Conservation (phyloP, 2,113 vertebrate genomes). For the Scytalopus superciliaris region DNA sequence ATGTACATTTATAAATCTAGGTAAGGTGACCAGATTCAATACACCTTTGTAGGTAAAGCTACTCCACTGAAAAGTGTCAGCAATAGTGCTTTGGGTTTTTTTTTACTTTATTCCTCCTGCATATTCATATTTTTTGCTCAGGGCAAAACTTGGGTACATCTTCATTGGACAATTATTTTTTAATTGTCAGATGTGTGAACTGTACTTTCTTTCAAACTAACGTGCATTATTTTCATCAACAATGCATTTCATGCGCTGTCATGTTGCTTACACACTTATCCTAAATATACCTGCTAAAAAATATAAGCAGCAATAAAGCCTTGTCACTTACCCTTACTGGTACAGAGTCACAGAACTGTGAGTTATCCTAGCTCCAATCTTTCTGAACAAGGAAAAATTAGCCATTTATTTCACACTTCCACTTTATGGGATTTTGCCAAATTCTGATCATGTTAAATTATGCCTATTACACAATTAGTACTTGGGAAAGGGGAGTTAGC, state of each 20-base stretch:
- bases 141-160: not conserved
- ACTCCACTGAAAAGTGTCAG: not conserved
- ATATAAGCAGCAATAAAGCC: not conserved
- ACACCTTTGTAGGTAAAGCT: not conserved
- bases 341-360: not conserved
- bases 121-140: not conserved
- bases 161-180: not conserved
- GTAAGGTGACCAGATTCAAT: not conserved
- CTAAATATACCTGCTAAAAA: not conserved
- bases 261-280: not conserved
- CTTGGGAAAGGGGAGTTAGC: not conserved
- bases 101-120: not conserved
- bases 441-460: not conserved
- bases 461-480: not conserved
- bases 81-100: not conserved
- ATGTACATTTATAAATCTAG: not conserved
- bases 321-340: not conserved
- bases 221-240: not conserved
- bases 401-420: not conserved
- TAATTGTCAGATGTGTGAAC: not conserved
- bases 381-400: not conserved
- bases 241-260: not conserved
- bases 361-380: not conserved
- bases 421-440: not conserved
- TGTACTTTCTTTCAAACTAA: not conserved